These are phyloP conservation scores for Ageneiosus marmoratus DNA, from an alignment of 2,113 vertebrate species.

Conservation along the genomic window DNA sequence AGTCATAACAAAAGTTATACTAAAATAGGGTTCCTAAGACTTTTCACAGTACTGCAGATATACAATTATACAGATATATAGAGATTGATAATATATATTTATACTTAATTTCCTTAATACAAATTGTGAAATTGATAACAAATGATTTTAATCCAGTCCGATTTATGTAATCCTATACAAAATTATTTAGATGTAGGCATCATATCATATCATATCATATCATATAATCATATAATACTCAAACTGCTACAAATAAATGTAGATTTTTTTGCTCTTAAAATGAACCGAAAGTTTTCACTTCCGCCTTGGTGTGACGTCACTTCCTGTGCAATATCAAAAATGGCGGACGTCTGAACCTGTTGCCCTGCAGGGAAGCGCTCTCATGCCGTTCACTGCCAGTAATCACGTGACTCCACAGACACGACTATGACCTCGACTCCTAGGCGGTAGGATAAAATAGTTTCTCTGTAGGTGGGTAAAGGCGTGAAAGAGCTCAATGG, in stretches of 20 bases:
- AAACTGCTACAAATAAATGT: not conserved
- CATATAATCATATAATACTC: not conserved
- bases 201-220: not conserved
- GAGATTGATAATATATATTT: not conserved
- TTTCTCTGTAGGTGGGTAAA: not conserved
- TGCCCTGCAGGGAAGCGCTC: not conserved
- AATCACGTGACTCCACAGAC: constrained; percentile 1
- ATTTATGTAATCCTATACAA: not conserved
- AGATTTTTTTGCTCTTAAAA: not conserved
- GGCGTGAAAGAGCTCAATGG: constrained; percentile 10
- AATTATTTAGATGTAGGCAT: not conserved
- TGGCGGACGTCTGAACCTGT: not conserved
- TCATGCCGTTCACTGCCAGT: not conserved
- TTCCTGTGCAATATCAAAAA: not conserved
- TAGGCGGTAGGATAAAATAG: not conserved
- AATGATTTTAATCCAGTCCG: not conserved
- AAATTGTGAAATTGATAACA: not conserved
- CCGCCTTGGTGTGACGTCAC: not conserved
- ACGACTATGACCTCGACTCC: constrained; percentile 1
- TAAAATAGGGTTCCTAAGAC: no score
- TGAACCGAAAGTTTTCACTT: not conserved
- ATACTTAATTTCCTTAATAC: not conserved
- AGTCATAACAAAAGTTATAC: no score
- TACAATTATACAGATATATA: not conserved
- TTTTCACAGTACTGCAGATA: no score